Evolutionary conservation across 2,888 invertebrate genomes (phyloP).

Genomic region (Clusia tigrina): DNA sequence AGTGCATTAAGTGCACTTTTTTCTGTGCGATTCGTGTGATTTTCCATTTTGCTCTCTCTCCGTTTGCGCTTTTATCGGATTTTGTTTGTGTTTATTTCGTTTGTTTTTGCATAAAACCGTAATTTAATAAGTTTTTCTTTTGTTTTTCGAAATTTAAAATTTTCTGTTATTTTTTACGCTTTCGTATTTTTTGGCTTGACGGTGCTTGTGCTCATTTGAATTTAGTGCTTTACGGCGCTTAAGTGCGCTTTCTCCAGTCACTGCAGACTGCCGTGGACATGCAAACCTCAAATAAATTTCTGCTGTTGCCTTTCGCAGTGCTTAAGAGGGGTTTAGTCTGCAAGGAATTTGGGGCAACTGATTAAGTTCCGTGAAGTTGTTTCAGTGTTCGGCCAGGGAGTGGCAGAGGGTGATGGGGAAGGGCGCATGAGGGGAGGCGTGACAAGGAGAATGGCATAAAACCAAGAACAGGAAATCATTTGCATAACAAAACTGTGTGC

Average conservation of each 20-base stretch:
- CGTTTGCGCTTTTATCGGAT: neutral
- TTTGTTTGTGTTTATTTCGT: slow-evolving; percentile 15
- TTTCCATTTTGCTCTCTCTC: neutral
- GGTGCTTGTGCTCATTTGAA: slow-evolving; percentile 32
- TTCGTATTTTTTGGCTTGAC: slow-evolving; percentile 18
- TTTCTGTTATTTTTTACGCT: slow-evolving; percentile 41
- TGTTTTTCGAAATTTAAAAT: slow-evolving; percentile 39
- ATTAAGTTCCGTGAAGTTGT: neutral
- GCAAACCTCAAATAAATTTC: slow-evolving; percentile 40
- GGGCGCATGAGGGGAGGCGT: slow-evolving; percentile 29
- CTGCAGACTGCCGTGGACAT: slow-evolving; percentile 30
- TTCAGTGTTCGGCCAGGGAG: too few species aligned
- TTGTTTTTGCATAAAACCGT: slow-evolving; percentile 24
- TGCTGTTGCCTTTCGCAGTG: slow-evolving; percentile 39
- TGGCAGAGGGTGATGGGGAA: neutral
- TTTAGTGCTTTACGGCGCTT: slow-evolving; percentile 28
- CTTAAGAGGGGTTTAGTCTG: slow-evolving; percentile 33
- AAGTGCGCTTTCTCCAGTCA: neutral
- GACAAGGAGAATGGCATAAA: too few species aligned
- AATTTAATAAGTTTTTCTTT: slow-evolving; percentile 23
- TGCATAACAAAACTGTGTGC: slow-evolving; percentile 56
- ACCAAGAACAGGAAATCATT: slow-evolving; percentile 45
- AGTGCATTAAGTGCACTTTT: slow-evolving; percentile 5
- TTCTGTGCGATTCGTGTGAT: slow-evolving; percentile 1
- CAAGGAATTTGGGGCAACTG: slow-evolving; percentile 4